These are phyloP conservation scores for Nebria brevicollis DNA, from an alignment of 2,888 invertebrate genomes.

Conservation along the genomic window DNA sequence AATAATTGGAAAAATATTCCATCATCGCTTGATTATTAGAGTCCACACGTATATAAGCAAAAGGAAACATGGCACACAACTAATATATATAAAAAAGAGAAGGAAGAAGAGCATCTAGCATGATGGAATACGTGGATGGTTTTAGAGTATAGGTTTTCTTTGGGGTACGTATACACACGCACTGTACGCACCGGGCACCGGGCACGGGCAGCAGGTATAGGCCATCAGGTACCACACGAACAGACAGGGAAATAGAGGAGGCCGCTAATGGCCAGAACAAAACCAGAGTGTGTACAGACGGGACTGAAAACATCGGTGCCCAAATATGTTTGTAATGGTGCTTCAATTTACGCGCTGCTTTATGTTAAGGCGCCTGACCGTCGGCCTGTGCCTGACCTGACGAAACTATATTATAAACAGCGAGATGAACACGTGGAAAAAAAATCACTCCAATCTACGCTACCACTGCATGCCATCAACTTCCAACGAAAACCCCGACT, in stretches of 20 bases:
- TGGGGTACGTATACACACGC: slow-evolving; percentile 2
- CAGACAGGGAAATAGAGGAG: slow-evolving; percentile 9
- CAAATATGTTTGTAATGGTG: slow-evolving; percentile 61
- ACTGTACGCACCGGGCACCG: neutral
- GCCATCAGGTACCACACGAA: slow-evolving; percentile 15
- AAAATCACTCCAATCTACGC: neutral
- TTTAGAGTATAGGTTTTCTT: neutral
- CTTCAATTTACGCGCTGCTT: slow-evolving; percentile 56
- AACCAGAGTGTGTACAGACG: slow-evolving; percentile 24
- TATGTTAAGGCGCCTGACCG: slow-evolving; percentile 33
- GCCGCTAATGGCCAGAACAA: slow-evolving; percentile 28
- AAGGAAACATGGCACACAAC: neutral
- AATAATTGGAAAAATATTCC: slow-evolving; percentile 9
- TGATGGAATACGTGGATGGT: slow-evolving; percentile 4
- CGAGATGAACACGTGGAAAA: neutral
- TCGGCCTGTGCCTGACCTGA: slow-evolving; percentile 6
- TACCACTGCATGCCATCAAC: neutral
- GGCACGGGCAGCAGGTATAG: neutral
- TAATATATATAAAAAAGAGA: neutral
- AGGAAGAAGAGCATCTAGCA: neutral
- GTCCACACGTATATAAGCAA: slow-evolving; percentile 6
- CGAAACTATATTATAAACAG: neutral
- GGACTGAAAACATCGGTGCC: slow-evolving; percentile 37
- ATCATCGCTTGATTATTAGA: slow-evolving; percentile 15
- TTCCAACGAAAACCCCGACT: neutral